Percentiles rank a stretch among this genome's conserved stretches.
Evolutionary conservation across 64 coral and sea anemone genomes (phyloP).

Genomic region (Pachyseris speciosa): DNA sequence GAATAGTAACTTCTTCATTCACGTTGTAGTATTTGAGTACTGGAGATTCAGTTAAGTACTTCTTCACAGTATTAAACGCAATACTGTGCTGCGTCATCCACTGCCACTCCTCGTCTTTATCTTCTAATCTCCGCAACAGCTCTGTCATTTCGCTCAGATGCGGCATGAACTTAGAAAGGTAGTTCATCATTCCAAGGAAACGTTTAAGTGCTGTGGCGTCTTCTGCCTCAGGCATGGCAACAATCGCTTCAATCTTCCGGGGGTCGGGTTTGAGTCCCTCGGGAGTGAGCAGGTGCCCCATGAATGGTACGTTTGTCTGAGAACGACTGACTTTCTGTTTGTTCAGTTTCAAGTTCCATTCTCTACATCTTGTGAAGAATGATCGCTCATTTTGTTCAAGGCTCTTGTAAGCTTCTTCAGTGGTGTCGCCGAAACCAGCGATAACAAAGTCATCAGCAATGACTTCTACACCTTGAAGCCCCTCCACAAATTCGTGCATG

Average conservation of each 20-base stretch:
- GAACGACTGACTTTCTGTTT: not conserved
- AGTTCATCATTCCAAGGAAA: slow-evolving; percentile 14
- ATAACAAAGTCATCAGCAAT: slow-evolving; percentile 10
- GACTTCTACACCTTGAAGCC: slow-evolving; percentile 12
- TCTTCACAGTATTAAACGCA: slow-evolving; percentile 4
- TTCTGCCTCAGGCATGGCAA: not conserved
- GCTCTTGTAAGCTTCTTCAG: not conserved
- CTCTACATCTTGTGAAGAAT: not conserved
- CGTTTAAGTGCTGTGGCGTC: not conserved
- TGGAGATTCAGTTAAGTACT: not conserved
- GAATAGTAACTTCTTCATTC: slow-evolving; percentile 6
- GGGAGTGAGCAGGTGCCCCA: not conserved
- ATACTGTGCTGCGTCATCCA: not conserved
- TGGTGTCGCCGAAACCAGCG: not conserved
- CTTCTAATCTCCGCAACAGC: not conserved
- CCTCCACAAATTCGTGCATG: slow-evolving; percentile 1
- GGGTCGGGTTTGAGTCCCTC: slow-evolving; percentile 8
- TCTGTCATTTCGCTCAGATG: not conserved
- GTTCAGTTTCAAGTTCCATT: slow-evolving; percentile 7
- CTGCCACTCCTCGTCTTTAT: not conserved
- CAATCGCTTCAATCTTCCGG: not conserved
- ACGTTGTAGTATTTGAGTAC: not conserved
- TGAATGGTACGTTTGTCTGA: not conserved
- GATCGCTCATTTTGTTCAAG: not conserved
- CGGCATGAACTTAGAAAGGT: not conserved